Percentiles rank a stretch among this genome's conserved stretches.
These are phyloP conservation scores for Ophion ventricosus DNA, from an alignment of 2,888 invertebrate species.

Conservation along the genomic window DNA sequence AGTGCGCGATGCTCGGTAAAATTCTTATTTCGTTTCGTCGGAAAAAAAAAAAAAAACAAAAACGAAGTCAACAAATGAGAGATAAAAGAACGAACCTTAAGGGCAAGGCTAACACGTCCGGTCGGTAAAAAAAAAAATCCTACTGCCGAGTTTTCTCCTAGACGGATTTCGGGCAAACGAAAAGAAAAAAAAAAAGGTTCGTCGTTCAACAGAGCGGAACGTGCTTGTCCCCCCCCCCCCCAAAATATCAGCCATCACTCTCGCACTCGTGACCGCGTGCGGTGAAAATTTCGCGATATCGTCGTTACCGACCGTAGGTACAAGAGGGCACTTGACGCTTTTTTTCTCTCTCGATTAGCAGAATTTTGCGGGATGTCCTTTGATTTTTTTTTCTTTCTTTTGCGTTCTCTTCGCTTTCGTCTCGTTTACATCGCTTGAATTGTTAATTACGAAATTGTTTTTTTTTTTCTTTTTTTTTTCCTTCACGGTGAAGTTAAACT, in stretches of 20 bases:
- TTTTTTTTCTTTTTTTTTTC: not conserved
- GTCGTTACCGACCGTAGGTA: conserved; percentile 34
- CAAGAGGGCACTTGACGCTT: conserved; percentile 3
- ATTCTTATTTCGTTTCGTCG: not conserved
- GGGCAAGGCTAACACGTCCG: not conserved
- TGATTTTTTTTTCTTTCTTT: not conserved
- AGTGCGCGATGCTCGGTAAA: not conserved
- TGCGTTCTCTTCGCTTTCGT: not conserved
- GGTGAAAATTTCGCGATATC: conserved; percentile 2
- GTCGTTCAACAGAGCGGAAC: no score
- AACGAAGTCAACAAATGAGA: conserved; percentile 11
- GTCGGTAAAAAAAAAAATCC: no score
- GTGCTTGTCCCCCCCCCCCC: no score
- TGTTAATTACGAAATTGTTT: not conserved
- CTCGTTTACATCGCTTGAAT: not conserved
- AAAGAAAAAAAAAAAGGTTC: no score
- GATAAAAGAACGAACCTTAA: not conserved
- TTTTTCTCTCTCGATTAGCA: not conserved
- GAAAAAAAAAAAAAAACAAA: no score
- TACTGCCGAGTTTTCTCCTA: no score
- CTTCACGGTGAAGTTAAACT: conserved; percentile 66
- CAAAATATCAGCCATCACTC: no score
- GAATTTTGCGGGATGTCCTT: not conserved
- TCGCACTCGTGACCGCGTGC: no score
- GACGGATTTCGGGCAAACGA: no score